phyloP scores from a whole-genome alignment of 2,797 vertebrate species.

The Macropodus opercularis region DNA sequence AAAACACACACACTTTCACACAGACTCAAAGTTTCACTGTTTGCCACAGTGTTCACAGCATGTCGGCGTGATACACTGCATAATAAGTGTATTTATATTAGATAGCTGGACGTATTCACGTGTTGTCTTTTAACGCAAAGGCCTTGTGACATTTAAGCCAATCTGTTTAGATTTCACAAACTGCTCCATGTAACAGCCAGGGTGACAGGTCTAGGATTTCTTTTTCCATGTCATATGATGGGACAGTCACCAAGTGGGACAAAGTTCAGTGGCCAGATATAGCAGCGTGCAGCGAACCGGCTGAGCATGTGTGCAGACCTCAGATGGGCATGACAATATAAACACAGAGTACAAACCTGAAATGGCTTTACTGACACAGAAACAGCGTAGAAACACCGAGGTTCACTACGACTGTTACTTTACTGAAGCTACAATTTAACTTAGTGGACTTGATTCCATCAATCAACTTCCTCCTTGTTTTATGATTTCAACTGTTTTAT shows the following conservation, averaged over 20 bases:
- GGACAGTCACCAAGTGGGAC: constrained; percentile 77
- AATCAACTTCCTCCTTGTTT: not conserved
- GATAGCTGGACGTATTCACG: not conserved
- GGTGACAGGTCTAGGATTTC: constrained; percentile 61
- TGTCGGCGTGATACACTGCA: too few relatives aligned
- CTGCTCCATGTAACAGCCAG: constrained; percentile 18
- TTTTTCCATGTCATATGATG: constrained; percentile 86
- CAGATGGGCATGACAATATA: constrained; percentile 72
- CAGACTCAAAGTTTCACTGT: too few relatives aligned
- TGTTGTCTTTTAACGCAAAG: constrained; percentile 3
- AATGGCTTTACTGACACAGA: not conserved
- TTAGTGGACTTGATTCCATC: not conserved
- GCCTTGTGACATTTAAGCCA: constrained; percentile 19
- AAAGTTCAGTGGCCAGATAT: constrained; percentile 84
- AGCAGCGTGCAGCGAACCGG: constrained; percentile 64
- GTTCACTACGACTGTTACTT: not conserved
- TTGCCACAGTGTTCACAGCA: too few relatives aligned
- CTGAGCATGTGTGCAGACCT: constrained; percentile 59
- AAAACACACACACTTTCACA: not conserved
- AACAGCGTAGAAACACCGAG: not conserved
- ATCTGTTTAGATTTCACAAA: constrained; percentile 48
- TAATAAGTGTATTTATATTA: not conserved
- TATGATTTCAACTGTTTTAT: not conserved
- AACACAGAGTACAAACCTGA: constrained; percentile 66
- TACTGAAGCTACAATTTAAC: not conserved